Base-by-base conservation (phyloP, 2,888 invertebrate species). In the Bhutanitis thaidina region DNA sequence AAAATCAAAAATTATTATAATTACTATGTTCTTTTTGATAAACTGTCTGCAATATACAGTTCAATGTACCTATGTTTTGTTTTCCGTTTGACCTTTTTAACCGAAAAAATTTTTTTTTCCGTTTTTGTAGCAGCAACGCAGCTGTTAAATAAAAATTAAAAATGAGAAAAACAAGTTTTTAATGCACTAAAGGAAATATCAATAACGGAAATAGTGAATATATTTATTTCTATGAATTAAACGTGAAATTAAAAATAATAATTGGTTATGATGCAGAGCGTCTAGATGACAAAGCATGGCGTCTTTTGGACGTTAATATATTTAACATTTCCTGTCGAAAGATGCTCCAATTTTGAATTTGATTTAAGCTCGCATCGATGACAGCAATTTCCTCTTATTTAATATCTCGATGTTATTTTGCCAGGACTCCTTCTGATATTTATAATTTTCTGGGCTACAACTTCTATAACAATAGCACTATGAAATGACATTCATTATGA, bases 281-380 rank as follows among this genome's bases (percentile, higher is more conserved):
- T 61, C 60, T 63, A 60, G 62, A 66, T 69, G 69, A 76, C 74
- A 74, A 68, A 71, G 66, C 60, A 54, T 63, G 65, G 68, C 65
- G 69, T 73, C 72, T 68, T 64, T 67, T 68, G 65, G 77, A 78
- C 77, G 73, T 72, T 77, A 79, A 80, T 80, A 81, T 77, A 84
- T 86, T 83, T 71, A 74, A 76, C 74, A 77, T 78, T 80, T 85
- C 85, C 85, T 75, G 81, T 67, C 78, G 81, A 83, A 85, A 80
- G 83, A 81, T 80, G 84, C 80, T 80, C 85, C 81, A 88, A 86
- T 88, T 88, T 82, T 82, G 77, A 79, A 75, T 87, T 82, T 87
- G 84, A 88, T 88, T 84, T 86, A 87, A 78, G 77, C 70, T 69
- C 74, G 63, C 63, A 65, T 62, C 70, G 86, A 54, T 78, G 87